A percentile compares a stretch with the other conserved stretches of the same genome.
phyloP scores from a whole-genome alignment of 1,140 invertebrate species.

The Drosophila tropicalis region DNA sequence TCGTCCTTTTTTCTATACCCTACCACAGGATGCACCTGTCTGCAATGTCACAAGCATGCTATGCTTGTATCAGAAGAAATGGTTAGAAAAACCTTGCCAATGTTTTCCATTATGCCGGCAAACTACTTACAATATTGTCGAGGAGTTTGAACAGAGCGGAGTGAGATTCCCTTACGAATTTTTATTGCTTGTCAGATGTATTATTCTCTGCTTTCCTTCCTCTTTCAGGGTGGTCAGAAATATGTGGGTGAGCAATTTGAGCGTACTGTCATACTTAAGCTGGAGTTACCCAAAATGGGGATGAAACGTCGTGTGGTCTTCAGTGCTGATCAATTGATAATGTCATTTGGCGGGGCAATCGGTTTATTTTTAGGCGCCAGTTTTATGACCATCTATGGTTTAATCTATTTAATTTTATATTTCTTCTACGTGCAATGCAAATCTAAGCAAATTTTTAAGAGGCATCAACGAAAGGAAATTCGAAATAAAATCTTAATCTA shows the following conservation, averaged over 20 bases:
- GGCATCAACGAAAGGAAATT: background rate
- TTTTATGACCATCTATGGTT: constrained; percentile 71
- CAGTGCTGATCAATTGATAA: constrained; percentile 73
- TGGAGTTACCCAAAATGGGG: constrained; percentile 68
- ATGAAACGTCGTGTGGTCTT: constrained; percentile 76
- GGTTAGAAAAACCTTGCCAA: constrained; percentile 52
- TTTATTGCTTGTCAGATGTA: background rate
- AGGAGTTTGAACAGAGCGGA: constrained; percentile 43
- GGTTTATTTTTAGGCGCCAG: constrained; percentile 78
- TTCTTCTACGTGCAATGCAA: constrained; percentile 55
- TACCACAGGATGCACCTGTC: constrained; percentile 34
- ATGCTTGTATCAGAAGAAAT: constrained; percentile 58
- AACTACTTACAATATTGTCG: constrained; percentile 51
- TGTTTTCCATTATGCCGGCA: constrained; percentile 64
- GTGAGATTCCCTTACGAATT: constrained; percentile 28
- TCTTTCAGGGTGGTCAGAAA: constrained; percentile 36
- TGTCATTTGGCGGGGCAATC: constrained; percentile 78
- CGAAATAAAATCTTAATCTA: no score
- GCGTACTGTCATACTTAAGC: constrained; percentile 58
- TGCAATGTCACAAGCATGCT: constrained; percentile 65
- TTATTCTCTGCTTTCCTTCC: background rate
- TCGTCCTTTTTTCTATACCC: constrained; percentile 73
- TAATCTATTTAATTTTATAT: constrained; percentile 53
- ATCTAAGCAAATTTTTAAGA: constrained; percentile 3
- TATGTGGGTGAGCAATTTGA: constrained; percentile 60